Conservation (phyloP, 1,140 invertebrate species). For the Drosophila mojavensis region DNA sequence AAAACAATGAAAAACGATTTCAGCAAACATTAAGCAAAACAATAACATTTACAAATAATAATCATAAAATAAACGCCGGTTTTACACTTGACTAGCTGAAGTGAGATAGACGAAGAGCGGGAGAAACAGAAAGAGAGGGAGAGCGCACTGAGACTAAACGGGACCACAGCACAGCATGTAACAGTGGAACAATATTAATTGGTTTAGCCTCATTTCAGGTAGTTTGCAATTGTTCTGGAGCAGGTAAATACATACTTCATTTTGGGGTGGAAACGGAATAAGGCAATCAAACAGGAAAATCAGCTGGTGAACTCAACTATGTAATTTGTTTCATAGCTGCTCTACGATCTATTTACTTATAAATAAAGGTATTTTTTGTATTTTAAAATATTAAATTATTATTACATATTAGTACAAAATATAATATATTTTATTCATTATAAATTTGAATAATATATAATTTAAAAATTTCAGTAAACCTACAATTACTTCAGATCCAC, state of each 20-base stretch:
- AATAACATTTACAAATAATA: slow-evolving; percentile 33
- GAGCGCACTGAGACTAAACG: slow-evolving; percentile 2
- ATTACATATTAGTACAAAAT: too few relatives aligned
- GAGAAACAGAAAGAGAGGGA: slow-evolving; percentile 28
- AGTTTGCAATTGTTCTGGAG: too few relatives aligned
- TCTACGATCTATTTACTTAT: too few relatives aligned
- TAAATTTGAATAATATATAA: too few relatives aligned
- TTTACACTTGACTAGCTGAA: slow-evolving; percentile 39
- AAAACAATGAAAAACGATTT: neutral
- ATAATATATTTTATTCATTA: too few relatives aligned
- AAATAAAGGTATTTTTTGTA: too few relatives aligned
- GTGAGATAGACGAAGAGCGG: slow-evolving; percentile 17
- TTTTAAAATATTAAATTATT: too few relatives aligned
- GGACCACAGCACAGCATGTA: neutral
- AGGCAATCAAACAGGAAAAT: too few relatives aligned
- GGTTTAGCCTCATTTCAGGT: neutral
- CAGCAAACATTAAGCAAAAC: slow-evolving; percentile 54
- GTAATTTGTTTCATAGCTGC: too few relatives aligned
- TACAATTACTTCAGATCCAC: neutral
- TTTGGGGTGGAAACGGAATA: neutral
- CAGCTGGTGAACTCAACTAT: too few relatives aligned
- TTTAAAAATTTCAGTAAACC: too few relatives aligned
- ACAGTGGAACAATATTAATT: slow-evolving; percentile 27
- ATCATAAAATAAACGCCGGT: slow-evolving; percentile 51
- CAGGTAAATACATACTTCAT: neutral